Base-by-base conservation (phyloP, 1,140 invertebrate genomes). In the Coenobita brevimanus region DNA sequence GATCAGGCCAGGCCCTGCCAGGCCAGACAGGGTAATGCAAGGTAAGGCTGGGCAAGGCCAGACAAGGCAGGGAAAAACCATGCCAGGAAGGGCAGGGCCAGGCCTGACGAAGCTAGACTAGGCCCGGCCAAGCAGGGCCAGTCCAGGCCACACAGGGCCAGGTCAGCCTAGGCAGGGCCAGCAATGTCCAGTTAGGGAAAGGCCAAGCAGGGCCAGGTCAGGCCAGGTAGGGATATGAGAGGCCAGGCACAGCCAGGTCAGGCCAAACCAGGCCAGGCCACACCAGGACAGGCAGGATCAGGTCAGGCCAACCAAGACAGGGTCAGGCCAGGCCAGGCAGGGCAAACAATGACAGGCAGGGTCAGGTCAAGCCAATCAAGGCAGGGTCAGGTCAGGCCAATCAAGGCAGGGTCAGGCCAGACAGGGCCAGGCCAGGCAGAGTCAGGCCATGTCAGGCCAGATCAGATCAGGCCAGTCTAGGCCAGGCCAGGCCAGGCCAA, bases 221-320 rank as follows among this genome's bases (percentile, higher is more conserved):
- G 83, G 84, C 90, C 90, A 91, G 87, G 90, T 30, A 4, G 60
- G 67, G 69, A 41, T n/a, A 15, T n/a, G 3, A 54, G 24, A 89
- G 80, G 89, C 67, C 71, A 76, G 75, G 88, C 64, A 41, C 82
- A 73, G 73, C 10, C 75, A 89, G 80, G 50, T 54, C 85, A 91
- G 90, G 89, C 89, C 89, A 91, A 89, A 89, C 89, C 89, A 90
- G 89, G 89, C 89, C 83, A 90, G 89, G 89, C 90, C 82, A 91
- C 81, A 79, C 90, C 90, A 91, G 90, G 90, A 86, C 78, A 46
- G 90, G 89, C 73, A 60, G 80, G 90, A 76, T 82, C 89, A 90
- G 84, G 43, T 38, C 86, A 83, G 43, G 76, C 38, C 76, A 82
- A 38, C 64, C 60, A 81, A 80, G 57, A 78, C 71, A 88, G 62